Evolutionary conservation across 1,140 invertebrate species (phyloP), one percentile per base, ranked within the genome.

Genomic region (Nebria ingens): DNA sequence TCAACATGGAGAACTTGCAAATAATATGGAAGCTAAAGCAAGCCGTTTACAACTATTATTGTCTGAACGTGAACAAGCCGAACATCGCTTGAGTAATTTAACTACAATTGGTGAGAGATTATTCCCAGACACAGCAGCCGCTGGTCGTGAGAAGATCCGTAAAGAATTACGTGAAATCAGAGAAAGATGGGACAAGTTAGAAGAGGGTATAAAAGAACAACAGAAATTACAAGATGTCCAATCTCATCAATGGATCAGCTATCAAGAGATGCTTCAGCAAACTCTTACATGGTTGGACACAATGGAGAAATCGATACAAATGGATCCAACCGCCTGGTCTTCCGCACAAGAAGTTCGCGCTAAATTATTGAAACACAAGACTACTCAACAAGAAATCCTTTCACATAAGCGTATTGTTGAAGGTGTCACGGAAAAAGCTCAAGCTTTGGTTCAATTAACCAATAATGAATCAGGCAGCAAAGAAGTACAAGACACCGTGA

Each of bases 341-440:
- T 85, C 85, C 1, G 76, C 91, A 12, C 91, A 91, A 70, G 93
- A 97, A 70, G 86, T 92, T 25, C 79, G 86, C 58, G 85, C 87
- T 0, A 93, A 91, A 70, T 71, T 95, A 50, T 77, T 93, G 38
- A 93, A 93, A 67, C 83, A 87, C 62, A 93, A 93, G 80, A 84
- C 85, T 1, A 75, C 84, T 38, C 77, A 91, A 21, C 92, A 96
- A 76, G 94, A 97, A 73, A 91, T 94, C 13, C 72, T 84, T 19
- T 87, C 89, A 0, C 89, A 97, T 64, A 94, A 93, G 68, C 76
- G 92, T 56, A 82, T 93, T 20, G 84, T 97, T 49, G 93, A 96
- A 72, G 84, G 63, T 1, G 80, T 94, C 1, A 85, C 86, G 3
- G 91, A 96, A 66, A 95, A 93, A 73, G 89, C 89, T 0, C 83